Conservation (phyloP, 1,140 invertebrate genomes). For the Drosophila parvula region DNA sequence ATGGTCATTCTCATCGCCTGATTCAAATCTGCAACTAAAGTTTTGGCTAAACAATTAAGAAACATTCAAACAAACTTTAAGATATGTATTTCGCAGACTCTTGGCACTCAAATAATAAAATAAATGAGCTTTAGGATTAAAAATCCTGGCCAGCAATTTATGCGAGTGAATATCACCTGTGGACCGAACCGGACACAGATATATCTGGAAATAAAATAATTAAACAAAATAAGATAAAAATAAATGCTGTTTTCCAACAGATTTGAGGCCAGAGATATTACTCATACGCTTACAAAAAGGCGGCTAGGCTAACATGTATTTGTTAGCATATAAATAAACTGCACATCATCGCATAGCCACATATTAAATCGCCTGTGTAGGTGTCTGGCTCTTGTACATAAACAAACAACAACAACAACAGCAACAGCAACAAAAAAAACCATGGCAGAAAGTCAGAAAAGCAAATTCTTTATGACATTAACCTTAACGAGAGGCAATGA, state of each 20-base stretch:
- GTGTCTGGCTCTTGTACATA: conserved; percentile 47
- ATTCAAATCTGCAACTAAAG: neutral
- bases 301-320: conserved; percentile 28
- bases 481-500: conserved; percentile 72
- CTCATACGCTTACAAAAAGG: conserved; percentile 41
- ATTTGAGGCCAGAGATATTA: conserved; percentile 44
- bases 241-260: conserved; percentile 49
- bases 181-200: conserved; percentile 9
- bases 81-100: neutral
- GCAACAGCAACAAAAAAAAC: neutral
- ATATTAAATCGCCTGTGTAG: conserved; percentile 48
- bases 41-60: neutral
- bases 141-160: conserved; percentile 15
- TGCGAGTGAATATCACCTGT: conserved; percentile 17
- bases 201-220: conserved; percentile 44
- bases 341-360: conserved; percentile 36
- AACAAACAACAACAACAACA: conserved; percentile 39
- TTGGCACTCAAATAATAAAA: neutral
- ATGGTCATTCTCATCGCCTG: neutral
- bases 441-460: conserved; percentile 47
- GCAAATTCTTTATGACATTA: conserved; percentile 68
- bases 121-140: conserved; percentile 20
- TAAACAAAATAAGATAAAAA: conserved; percentile 46
- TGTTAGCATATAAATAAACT: conserved; percentile 50
- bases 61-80: neutral